Base-by-base conservation (phyloP, 2,888 invertebrate genomes). In the Epinotia demarniana region DNA sequence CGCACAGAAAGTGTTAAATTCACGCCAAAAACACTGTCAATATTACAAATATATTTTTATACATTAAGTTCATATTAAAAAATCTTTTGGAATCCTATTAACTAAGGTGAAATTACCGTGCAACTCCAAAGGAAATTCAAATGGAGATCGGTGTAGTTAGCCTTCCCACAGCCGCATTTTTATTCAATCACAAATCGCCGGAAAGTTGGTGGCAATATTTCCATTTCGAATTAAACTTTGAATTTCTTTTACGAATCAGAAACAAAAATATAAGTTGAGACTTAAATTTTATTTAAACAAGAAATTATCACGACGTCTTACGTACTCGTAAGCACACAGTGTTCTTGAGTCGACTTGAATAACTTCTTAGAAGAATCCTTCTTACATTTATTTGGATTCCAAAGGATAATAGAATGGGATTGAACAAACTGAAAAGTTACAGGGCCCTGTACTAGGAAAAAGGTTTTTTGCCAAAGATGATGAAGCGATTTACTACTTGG, bases 151-250 rank as follows among this genome's bases (percentile, higher is more conserved):
- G 27, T 55, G 46, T 72, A 72, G 67, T 75, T 72, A 75, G 67
- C 71, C 55, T 23, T 27, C 70, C 53, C 9, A 55, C 75, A 16
- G 67, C 61, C 67, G 66, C 67, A 61, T 75, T 74, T 74, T 63
- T 72, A 72, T 75, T 72, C 75, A 75, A 75, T 75, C 72, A 75
- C 66, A n/a, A 72, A 57, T 61, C 49, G 13, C 23, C 66, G 19
- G 67, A 67, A 67, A 75, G 72, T 72, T 75, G 27, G 64, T n/a
- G 8, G 64, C 16, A 57, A 55, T 61, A 75, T 75, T 67, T 61
- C 43, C 75, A 75, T 72, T 75, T 72, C 61, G 61, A 75, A 75
- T 72, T 57, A 67, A 46, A 67, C 53, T 75, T 70, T 49, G 53
- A 75, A 55, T 64, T 69, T 70, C 13, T 66, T 75, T 70, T 57